phyloP scores from a whole-genome alignment of 1,140 invertebrate species.

The Drosophila lini region DNA sequence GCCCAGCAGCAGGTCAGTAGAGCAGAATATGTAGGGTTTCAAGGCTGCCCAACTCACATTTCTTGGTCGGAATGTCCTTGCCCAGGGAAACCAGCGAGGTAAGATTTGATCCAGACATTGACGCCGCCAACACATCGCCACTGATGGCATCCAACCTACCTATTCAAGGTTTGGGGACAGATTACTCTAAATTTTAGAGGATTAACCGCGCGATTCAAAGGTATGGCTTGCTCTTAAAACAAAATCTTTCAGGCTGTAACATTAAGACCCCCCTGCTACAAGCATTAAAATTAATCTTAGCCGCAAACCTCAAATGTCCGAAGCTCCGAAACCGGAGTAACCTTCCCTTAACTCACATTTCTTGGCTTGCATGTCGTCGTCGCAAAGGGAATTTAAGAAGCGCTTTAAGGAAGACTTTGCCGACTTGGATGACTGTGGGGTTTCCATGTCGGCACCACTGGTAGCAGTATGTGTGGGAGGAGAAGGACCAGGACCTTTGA shows the following conservation, averaged over 20 bases:
- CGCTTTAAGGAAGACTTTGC: not conserved
- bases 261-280: not conserved
- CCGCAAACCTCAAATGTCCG: too few species aligned
- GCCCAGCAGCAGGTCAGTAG: not conserved
- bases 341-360: not conserved
- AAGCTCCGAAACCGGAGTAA: not conserved
- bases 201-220: not conserved
- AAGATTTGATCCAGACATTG: not conserved
- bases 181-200: not conserved
- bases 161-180: conserved; percentile 1
- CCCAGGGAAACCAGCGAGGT: not conserved
- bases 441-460: not conserved
- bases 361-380: not conserved
- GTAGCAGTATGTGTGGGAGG: not conserved
- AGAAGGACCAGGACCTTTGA: not conserved
- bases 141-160: not conserved
- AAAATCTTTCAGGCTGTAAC: not conserved
- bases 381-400: not conserved
- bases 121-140: not conserved
- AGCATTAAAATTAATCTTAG: too few species aligned
- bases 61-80: not conserved
- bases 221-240: not conserved
- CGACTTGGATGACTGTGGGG: not conserved
- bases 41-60: conserved; percentile 4
- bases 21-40: not conserved